Evolutionary conservation across 1,140 invertebrate species (phyloP).

Genomic region (Hypothenemus hampei): DNA sequence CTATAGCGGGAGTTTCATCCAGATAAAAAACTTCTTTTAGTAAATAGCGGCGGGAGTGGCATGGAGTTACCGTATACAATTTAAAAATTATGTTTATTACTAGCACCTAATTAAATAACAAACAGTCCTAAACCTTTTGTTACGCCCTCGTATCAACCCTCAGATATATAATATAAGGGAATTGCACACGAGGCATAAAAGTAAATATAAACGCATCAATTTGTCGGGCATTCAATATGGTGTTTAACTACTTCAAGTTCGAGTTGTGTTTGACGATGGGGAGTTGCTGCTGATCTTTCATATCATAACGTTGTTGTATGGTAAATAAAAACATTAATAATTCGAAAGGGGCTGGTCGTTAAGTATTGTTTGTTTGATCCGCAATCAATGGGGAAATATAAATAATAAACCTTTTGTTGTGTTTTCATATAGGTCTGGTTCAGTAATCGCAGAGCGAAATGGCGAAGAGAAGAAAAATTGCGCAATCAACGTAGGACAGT

Average conservation of each 20-base stretch:
- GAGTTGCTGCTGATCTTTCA: constrained; percentile 34
- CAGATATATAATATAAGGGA: no score
- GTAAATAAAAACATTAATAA: not conserved
- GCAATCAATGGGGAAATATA: not conserved
- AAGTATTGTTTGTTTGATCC: not conserved
- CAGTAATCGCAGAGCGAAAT: constrained; percentile 96
- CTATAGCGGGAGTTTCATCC: constrained; percentile 6
- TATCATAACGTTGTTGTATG: constrained; percentile 40
- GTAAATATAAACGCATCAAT: constrained; percentile 33
- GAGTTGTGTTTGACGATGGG: constrained; percentile 19
- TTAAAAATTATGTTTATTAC: no score
- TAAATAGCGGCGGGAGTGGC: no score
- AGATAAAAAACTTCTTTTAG: constrained; percentile 19
- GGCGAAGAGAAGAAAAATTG: constrained; percentile 95
- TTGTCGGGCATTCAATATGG: constrained; percentile 34
- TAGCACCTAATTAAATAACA: no score
- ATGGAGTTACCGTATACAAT: no score
- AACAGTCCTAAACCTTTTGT: no score
- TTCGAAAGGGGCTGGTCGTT: not conserved
- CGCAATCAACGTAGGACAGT: constrained; percentile 73
- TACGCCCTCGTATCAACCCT: no score
- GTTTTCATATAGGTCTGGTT: constrained; percentile 84
- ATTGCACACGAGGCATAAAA: no score
- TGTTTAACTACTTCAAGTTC: constrained; percentile 33
- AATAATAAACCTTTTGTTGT: no score